Evolutionary conservation across 2,888 invertebrate species (phyloP), one percentile per base, ranked within the genome.

Genomic region (Zele albiditarsus): DNA sequence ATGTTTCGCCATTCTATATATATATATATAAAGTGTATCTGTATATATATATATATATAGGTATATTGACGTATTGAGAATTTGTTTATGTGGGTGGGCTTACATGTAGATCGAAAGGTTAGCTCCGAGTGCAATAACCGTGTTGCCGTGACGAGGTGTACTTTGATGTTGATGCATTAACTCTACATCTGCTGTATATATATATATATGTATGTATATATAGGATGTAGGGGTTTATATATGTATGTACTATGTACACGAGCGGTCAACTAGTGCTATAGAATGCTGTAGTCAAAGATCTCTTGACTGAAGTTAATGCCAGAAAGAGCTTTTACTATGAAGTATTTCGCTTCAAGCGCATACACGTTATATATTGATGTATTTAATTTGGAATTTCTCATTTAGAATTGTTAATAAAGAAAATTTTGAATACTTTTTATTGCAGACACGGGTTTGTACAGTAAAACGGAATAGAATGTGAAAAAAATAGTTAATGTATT

Each of bases 101-200:
- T 27, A 27, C 38, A 38, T 60, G 65, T 33, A 63, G 75, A 77
- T 78, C 77, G 77, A 72, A 76, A 78, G 79, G 77, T 80, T 77
- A 79, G 80, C 82, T 82, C 83, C 81, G 84, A 85, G 83, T 83
- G 85, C 84, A 87, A 87, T 87, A 85, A 87, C 86, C 86, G 86
- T 83, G 77, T 79, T 77, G 75, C 68, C 76, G 63, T 68, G 74
- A 72, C 73, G 65, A 65, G 58, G 72, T 60, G 57, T 75, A 85
- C 87, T 87, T 87, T 87, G 87, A 87, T 87, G 85, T 86, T 85
- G 86, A 87, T 87, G 86, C 84, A 87, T 87, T 87, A 87, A 86
- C 85, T 84, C 82, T 82, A 80, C 76, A 76, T 78, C 60, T 57
- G 14, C 58, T 42, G 20, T 58, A 33, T 58, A n/a, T 60, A 28